Conservation (phyloP, 2,888 invertebrate species). For the Hemaris fuciformis region DNA sequence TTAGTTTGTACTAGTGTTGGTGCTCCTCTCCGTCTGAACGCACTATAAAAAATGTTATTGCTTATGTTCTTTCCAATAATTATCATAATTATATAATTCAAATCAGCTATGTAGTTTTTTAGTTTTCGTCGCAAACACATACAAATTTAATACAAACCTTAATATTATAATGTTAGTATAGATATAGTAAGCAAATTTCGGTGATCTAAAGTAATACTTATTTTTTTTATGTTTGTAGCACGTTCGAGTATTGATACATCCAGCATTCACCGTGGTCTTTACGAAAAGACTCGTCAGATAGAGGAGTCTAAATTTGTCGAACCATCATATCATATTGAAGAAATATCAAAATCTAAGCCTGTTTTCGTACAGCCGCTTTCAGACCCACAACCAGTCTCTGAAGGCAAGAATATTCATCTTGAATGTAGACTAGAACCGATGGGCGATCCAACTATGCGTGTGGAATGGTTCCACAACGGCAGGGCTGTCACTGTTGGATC, state of each 20-base stretch:
- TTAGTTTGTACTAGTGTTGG: no score
- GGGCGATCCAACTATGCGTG: constrained; percentile 97
- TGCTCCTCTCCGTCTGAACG: no score
- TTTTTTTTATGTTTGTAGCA: constrained; percentile 75
- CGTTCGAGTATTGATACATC: constrained; percentile 94
- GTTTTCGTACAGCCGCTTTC: constrained; percentile 94
- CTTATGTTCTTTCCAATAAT: no score
- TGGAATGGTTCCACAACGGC: constrained; percentile 98
- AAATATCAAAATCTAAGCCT: constrained; percentile 96
- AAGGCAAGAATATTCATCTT: constrained; percentile 94
- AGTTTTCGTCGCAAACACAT: no score
- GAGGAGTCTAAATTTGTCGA: constrained; percentile 93
- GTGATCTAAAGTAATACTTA: neutral
- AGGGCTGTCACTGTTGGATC: constrained; percentile 93
- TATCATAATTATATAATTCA: no score
- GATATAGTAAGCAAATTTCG: no score
- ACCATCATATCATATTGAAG: constrained; percentile 94
- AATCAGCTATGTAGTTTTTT: no score
- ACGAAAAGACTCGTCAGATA: constrained; percentile 92
- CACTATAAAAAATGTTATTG: no score
- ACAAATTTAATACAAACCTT: no score
- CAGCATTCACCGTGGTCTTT: constrained; percentile 92
- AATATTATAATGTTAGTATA: no score
- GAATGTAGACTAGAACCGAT: constrained; percentile 96
- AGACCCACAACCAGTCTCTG: constrained; percentile 91